phyloP scores from a whole-genome alignment of 2,888 invertebrate species.

The Neria commutata region DNA sequence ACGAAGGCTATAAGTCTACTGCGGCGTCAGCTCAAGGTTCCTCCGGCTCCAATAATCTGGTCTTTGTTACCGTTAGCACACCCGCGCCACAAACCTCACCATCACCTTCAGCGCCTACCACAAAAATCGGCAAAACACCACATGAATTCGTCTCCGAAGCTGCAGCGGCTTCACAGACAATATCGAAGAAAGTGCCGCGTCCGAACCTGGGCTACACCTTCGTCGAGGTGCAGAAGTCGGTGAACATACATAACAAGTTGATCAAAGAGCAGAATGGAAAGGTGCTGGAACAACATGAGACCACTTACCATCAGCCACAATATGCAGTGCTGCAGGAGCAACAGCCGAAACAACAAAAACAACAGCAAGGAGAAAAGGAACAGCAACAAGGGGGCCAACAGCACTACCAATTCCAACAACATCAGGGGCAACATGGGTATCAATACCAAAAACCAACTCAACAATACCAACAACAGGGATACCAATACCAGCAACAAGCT shows the following conservation, averaged over 20 bases:
- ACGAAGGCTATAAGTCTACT: conserved; percentile 32
- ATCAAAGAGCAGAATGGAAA: conserved; percentile 57
- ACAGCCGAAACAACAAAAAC: conserved; percentile 11
- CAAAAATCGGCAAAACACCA: conserved; percentile 35
- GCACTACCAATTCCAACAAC: neutral
- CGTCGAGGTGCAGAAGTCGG: conserved; percentile 72
- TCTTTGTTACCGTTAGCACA: conserved; percentile 46
- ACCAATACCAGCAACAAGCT: neutral
- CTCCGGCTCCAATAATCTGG: conserved; percentile 33
- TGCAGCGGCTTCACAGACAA: conserved; percentile 30
- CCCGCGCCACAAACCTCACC: conserved; percentile 14
- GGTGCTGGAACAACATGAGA: conserved; percentile 56
- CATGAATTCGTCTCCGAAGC: conserved; percentile 47
- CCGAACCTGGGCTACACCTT: conserved; percentile 63
- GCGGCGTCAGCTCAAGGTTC: conserved; percentile 7
- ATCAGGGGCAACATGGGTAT: conserved; percentile 9
- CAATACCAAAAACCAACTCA: conserved; percentile 57
- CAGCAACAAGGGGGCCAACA: neutral
- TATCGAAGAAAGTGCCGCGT: conserved; percentile 25
- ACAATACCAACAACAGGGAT: conserved; percentile 35
- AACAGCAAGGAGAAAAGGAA: conserved; percentile 10
- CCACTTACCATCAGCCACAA: conserved; percentile 45
- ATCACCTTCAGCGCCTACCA: conserved; percentile 1
- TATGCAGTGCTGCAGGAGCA: conserved; percentile 32
- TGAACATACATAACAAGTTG: conserved; percentile 62